Evolutionary conservation across 2,888 invertebrate genomes (phyloP).

Genomic region (Helleia helle): DNA sequence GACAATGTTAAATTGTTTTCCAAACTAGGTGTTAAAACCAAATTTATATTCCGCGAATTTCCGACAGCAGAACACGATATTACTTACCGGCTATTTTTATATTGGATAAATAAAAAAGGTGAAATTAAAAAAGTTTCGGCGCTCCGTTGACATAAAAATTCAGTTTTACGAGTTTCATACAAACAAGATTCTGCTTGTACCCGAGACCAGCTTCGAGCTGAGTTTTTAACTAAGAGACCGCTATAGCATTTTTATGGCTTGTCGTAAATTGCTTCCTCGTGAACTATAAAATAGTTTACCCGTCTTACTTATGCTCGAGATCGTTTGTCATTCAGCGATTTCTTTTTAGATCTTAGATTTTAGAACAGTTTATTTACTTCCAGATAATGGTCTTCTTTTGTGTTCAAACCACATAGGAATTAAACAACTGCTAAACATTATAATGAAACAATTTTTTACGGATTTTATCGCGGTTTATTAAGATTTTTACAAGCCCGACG

Average conservation of each 20-base stretch:
- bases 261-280: slow-evolving; percentile 9
- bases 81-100: slow-evolving; percentile 16
- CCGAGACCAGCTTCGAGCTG: slow-evolving; percentile 18
- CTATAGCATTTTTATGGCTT: slow-evolving; percentile 15
- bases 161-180: slow-evolving; percentile 40
- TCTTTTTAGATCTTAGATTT: no score
- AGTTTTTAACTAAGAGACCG: slow-evolving; percentile 21
- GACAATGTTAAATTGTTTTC: no score
- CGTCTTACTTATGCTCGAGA: not conserved
- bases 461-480: no score
- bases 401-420: no score
- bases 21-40: slow-evolving; percentile 1
- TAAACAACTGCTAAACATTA: no score
- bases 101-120: slow-evolving; percentile 34
- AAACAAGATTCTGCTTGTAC: slow-evolving; percentile 28
- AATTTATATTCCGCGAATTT: slow-evolving; percentile 1
- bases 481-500: no score
- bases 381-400: no score
- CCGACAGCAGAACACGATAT: not conserved
- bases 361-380: no score
- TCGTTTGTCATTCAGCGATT: no score
- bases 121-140: slow-evolving; percentile 50
- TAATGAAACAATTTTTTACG: no score
- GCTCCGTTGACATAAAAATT: slow-evolving; percentile 46
- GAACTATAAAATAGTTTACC: slow-evolving; percentile 8